Base-by-base conservation (phyloP, 2,797 vertebrate genomes). In the Argyrosomus regius region DNA sequence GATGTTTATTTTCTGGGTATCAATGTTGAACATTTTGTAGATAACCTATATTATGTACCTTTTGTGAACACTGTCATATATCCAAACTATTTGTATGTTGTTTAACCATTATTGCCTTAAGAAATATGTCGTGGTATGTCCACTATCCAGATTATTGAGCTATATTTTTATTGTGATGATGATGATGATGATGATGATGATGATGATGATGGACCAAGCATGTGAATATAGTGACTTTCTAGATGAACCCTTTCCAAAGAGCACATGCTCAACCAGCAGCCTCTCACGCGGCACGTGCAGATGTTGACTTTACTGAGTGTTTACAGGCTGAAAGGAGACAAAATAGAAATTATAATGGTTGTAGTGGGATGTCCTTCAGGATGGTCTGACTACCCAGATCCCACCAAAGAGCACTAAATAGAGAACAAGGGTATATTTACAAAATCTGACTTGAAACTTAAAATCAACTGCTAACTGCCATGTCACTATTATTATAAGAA, bases 31-130 rank as follows among this genome's bases (percentile, higher is more conserved):
- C 67, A 83, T 82, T 82, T 78, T 88, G 76, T 67, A 85, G 76
- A 89, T 75, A 77, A 85, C 20, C 62, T 82, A 83, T 87, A 82
- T 86, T 75, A 49, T 80, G 84, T 89, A 85, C 77, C 82, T 87
- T 89, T 91, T 88, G 82, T 89, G 75, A 87, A 81, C 52, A 43
- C 39, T 53, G 68, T 86, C 50, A 9, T 75, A 82, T 81, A 90
- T 76, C 41, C 17, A 84, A 62, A 88, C 22, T 85, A 65, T 89
- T 84, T 72, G 72, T 90, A 92, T 82, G 83, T 85, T 64, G 76
- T 85, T 88, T 67, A 89, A 93, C 92, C 94, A 83, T 93, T 85
- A 87, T 68, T 93, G 94, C 94, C 93, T 95, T 95, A 94, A 92
- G 22, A 88, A 90, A 65, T 70, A 86, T 75, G 77, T 80, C 26